phyloP scores from a whole-genome alignment of 2,888 invertebrate species.

The Epistrophe grossulariae region DNA sequence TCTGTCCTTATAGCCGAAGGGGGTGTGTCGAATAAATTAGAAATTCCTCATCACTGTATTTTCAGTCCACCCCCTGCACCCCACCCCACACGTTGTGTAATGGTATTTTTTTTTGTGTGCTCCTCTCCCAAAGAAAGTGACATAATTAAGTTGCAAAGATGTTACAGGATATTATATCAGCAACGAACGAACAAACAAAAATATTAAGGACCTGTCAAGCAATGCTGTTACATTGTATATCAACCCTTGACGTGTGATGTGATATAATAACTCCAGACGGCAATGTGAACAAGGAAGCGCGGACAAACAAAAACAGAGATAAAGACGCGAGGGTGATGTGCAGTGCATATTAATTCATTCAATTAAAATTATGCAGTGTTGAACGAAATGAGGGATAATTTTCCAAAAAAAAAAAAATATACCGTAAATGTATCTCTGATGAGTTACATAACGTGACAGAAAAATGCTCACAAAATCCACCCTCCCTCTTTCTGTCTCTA shows the following conservation, averaged over 20 bases:
- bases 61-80: conserved; percentile 23
- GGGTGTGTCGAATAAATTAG: conserved; percentile 39
- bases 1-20: background rate
- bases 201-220: conserved; percentile 22
- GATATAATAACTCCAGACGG: conserved; percentile 3
- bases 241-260: conserved; percentile 27
- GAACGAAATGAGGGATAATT: background rate
- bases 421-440: conserved; percentile 30
- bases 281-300: conserved; percentile 1
- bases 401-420: background rate
- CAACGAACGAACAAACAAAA: conserved; percentile 1
- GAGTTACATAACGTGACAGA: conserved; percentile 57
- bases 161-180: conserved; percentile 49
- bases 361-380: conserved; percentile 57
- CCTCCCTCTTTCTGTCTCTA: conserved; percentile 20
- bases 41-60: conserved; percentile 16
- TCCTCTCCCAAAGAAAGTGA: conserved; percentile 41
- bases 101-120: background rate
- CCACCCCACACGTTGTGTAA: background rate
- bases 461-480: conserved; percentile 25
- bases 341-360: conserved; percentile 68
- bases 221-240: conserved; percentile 7
- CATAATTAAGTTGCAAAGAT: conserved; percentile 67
- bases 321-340: conserved; percentile 35
- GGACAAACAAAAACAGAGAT: conserved; percentile 29